Percentiles rank a stretch among this genome's conserved stretches.
These are phyloP conservation scores for Rhincodon typus DNA, from an alignment of 2,797 vertebrate species.

Conservation along the genomic window DNA sequence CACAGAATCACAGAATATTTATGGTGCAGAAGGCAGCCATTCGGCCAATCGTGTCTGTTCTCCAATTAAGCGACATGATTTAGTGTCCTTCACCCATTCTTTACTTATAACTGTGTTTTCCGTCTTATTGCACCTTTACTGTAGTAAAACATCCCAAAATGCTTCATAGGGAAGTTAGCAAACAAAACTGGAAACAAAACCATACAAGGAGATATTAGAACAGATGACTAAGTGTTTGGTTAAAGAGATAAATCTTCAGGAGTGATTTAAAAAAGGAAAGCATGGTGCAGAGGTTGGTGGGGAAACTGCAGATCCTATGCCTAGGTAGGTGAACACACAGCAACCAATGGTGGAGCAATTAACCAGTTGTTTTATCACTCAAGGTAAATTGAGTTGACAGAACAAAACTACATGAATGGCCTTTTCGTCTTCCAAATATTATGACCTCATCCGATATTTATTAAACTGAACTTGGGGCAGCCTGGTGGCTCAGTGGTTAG, in stretches of 20 bases:
- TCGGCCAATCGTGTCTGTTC: no score
- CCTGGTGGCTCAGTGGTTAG: no score
- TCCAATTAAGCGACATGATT: no score
- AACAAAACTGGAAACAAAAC: background rate
- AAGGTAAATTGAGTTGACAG: background rate
- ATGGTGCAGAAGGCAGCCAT: no score
- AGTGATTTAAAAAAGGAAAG: background rate
- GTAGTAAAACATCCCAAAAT: background rate
- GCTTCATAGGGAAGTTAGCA: background rate
- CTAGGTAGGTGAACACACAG: background rate
- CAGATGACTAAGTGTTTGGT: background rate
- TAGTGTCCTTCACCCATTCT: no score
- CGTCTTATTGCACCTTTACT: background rate
- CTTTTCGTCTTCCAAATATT: background rate
- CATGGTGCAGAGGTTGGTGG: no score
- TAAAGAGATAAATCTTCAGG: background rate
- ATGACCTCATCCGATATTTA: background rate
- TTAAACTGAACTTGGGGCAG: background rate
- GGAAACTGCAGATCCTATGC: background rate
- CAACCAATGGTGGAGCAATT: background rate
- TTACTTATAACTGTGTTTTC: no score
- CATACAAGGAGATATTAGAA: no score
- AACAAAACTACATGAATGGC: background rate
- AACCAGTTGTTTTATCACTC: background rate
- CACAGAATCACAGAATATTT: background rate